phyloP scores from a whole-genome alignment of 2,113 vertebrate species.

The Scytalopus superciliaris region DNA sequence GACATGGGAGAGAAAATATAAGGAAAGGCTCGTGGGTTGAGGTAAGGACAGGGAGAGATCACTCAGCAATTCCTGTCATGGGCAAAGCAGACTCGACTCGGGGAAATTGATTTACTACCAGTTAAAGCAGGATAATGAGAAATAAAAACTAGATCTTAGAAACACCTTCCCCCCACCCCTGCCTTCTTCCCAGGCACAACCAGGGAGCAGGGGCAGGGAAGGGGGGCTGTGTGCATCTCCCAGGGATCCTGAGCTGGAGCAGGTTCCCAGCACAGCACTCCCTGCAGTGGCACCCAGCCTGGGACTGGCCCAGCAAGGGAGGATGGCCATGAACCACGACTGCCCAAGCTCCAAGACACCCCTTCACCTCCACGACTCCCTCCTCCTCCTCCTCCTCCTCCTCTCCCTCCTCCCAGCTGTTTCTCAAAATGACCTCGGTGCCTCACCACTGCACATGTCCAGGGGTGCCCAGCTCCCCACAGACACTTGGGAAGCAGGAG shows the following conservation, averaged over 20 bases:
- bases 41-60: background rate
- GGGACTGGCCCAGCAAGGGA: background rate
- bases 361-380: background rate
- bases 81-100: background rate
- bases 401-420: background rate
- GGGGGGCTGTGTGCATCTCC: background rate
- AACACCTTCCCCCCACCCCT: background rate
- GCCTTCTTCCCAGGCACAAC: background rate
- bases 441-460: accelerated
- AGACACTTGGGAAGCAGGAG: background rate
- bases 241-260: background rate
- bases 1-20: background rate
- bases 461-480: background rate
- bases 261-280: background rate
- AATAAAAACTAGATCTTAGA: background rate
- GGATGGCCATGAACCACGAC: background rate
- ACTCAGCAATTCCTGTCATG: background rate
- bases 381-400: background rate
- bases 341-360: background rate
- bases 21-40: background rate
- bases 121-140: background rate
- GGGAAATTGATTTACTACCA: background rate
- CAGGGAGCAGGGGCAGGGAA: background rate
- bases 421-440: background rate
- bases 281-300: background rate